Evolutionary conservation across 2,797 vertebrate species (phyloP).

Genomic region (Harpagifer antarcticus): DNA sequence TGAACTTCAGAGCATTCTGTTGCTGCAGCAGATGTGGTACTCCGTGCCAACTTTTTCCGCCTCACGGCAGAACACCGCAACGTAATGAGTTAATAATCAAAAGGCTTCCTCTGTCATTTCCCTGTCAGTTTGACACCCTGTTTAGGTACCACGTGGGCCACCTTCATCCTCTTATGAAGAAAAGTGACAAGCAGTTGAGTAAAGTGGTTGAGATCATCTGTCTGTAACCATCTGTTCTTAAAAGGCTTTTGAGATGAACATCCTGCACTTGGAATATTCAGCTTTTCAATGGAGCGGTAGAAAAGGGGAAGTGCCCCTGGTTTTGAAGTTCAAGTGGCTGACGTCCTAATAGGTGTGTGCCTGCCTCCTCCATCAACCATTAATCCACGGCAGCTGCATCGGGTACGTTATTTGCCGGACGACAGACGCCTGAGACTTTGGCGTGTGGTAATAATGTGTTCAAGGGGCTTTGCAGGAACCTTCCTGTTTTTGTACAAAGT

Average conservation of each 20-base stretch:
- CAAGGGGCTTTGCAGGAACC: conserved; percentile 58
- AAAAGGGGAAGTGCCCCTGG: conserved; percentile 54
- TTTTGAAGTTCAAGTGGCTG: conserved; percentile 81
- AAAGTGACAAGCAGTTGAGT: conserved; percentile 42
- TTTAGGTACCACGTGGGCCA: conserved; percentile 39
- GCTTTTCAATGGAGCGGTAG: conserved; percentile 51
- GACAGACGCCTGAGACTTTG: conserved; percentile 62
- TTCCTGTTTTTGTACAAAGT: conserved; percentile 67
- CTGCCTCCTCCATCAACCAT: conserved; percentile 68
- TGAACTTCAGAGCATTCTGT: conserved; percentile 56
- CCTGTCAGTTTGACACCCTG: conserved; percentile 48
- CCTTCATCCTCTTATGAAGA: conserved; percentile 40
- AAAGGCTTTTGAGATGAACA: conserved; percentile 54
- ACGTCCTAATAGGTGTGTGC: conserved; percentile 66
- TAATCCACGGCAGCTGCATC: conserved; percentile 58
- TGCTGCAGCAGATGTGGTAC: conserved; percentile 66
- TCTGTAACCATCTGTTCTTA: conserved; percentile 47
- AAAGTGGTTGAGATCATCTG: conserved; percentile 64
- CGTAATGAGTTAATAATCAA: conserved; percentile 64
- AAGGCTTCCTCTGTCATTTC: conserved; percentile 63
- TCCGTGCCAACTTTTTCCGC: conserved; percentile 45
- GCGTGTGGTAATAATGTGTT: conserved; percentile 68
- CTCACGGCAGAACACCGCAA: conserved; percentile 52
- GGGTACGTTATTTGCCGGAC: conserved; percentile 63
- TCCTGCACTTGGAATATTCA: conserved; percentile 61